phyloP scores from a whole-genome alignment of 2,797 vertebrate species.

The Pogoniulus pusillus region DNA sequence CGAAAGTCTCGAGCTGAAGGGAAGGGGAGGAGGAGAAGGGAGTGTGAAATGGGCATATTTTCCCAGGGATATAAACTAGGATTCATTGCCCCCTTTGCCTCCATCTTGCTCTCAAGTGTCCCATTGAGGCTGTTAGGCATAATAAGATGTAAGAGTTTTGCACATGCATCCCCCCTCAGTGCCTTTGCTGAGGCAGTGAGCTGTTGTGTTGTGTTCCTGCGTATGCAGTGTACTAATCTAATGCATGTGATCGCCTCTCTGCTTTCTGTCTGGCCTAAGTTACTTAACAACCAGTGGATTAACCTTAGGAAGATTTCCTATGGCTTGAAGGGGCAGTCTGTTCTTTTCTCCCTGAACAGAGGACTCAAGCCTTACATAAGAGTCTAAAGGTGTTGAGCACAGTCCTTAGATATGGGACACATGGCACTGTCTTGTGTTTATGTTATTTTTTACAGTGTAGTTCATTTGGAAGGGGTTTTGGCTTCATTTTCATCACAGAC shows the following conservation, averaged over 20 bases:
- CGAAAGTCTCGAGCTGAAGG: not conserved
- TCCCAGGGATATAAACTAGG: not conserved
- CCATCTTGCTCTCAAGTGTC: not conserved
- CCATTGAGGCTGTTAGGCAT: fast-evolving
- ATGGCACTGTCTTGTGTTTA: not conserved
- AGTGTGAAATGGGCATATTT: not conserved
- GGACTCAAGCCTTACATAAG: not conserved
- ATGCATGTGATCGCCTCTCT: not conserved
- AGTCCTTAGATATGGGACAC: not conserved
- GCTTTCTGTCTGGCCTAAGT: not conserved
- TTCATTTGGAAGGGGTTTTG: not conserved
- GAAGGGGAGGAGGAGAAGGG: not conserved
- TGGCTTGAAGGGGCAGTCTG: not conserved
- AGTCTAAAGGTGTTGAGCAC: not conserved
- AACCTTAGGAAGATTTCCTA: conserved; percentile 21
- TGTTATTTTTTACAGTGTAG: not conserved
- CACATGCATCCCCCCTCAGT: fast-evolving
- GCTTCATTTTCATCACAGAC: not conserved
- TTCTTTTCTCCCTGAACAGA: not conserved
- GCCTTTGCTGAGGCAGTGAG: not conserved
- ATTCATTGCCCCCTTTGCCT: not conserved
- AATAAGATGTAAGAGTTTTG: not conserved
- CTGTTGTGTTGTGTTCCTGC: not conserved
- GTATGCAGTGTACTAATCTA: not conserved
- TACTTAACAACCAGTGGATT: conserved; percentile 52